Evolutionary conservation across 2,113 vertebrate genomes (phyloP).

Genomic region (Macrotis lagotis): DNA sequence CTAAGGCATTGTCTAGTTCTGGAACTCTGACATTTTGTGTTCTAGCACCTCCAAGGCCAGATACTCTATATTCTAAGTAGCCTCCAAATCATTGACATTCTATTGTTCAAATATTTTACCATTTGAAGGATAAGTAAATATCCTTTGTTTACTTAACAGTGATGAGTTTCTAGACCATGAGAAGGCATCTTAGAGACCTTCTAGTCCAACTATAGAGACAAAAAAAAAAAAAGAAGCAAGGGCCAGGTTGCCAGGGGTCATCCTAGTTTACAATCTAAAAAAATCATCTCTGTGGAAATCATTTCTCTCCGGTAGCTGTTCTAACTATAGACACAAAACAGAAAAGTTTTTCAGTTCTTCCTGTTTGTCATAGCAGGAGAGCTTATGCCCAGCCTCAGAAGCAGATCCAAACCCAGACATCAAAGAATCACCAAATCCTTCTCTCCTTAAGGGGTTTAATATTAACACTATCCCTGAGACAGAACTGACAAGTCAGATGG

Average conservation of each 20-base stretch:
- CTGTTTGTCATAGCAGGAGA: not conserved
- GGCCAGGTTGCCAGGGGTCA: not conserved
- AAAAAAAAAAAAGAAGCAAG: not conserved
- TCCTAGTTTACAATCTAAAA: not conserved
- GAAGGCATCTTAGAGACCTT: not conserved
- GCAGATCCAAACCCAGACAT: not conserved
- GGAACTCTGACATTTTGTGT: not conserved
- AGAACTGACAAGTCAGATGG: not conserved
- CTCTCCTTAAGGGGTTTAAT: not conserved
- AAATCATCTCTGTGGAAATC: not conserved
- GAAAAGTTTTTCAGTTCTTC: not conserved
- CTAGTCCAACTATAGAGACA: not conserved
- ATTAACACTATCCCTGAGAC: slow-evolving; percentile 37
- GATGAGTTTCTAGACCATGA: not conserved
- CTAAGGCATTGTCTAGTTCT: not conserved
- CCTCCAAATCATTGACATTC: not conserved
- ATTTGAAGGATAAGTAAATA: not conserved
- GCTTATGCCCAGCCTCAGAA: not conserved
- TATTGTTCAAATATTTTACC: not conserved
- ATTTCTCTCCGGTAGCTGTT: not conserved
- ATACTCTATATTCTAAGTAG: not conserved
- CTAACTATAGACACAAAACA: not conserved
- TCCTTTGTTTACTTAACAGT: not conserved
- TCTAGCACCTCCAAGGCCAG: not conserved
- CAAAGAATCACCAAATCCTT: not conserved